A percentile compares a stretch with the other conserved stretches of the same genome.
Conservation (phyloP, 1,140 invertebrate genomes). For the Gonatopus flavifemur region DNA sequence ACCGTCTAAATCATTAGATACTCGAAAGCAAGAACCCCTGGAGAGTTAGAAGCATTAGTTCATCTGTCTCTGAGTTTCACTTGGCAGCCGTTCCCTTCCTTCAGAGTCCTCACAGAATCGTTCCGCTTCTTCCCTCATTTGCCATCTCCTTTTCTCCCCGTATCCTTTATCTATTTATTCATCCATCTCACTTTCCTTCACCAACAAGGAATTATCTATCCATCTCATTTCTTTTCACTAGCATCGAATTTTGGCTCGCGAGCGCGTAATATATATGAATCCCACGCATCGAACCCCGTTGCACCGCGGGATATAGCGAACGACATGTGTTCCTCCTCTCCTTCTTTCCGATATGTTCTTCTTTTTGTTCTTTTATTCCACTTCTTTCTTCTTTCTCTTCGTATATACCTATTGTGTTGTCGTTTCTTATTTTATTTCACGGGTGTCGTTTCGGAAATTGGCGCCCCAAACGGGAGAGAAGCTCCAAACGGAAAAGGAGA, state of each 20-base stretch:
- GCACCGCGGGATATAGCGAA: constrained; percentile 53
- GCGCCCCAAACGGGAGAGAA: constrained; percentile 8
- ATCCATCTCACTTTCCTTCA: constrained; percentile 17
- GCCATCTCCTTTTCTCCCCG: background rate
- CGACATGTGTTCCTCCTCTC: constrained; percentile 56
- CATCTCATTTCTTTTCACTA: constrained; percentile 17
- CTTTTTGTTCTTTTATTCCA: constrained; percentile 5
- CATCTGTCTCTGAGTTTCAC: constrained; percentile 52
- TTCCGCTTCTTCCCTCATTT: constrained; percentile 10
- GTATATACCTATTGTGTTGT: constrained; percentile 13
- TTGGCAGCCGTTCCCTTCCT: constrained; percentile 36
- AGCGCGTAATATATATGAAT: constrained; percentile 51
- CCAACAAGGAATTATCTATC: too few species aligned
- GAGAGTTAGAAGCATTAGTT: constrained; percentile 53
- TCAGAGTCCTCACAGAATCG: constrained; percentile 15
- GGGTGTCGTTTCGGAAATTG: constrained; percentile 31
- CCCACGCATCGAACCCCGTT: constrained; percentile 53
- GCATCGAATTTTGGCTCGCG: constrained; percentile 29
- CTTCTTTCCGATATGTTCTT: constrained; percentile 3
- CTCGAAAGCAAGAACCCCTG: constrained; percentile 49
- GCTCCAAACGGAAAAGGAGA: too few species aligned
- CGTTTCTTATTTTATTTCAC: constrained; percentile 18
- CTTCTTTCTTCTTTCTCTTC: constrained; percentile 2
- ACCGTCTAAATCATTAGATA: constrained; percentile 54
- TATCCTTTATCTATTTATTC: constrained; percentile 17